Conservation (phyloP, 1,140 invertebrate genomes). For the Ylistrum balloti region DNA sequence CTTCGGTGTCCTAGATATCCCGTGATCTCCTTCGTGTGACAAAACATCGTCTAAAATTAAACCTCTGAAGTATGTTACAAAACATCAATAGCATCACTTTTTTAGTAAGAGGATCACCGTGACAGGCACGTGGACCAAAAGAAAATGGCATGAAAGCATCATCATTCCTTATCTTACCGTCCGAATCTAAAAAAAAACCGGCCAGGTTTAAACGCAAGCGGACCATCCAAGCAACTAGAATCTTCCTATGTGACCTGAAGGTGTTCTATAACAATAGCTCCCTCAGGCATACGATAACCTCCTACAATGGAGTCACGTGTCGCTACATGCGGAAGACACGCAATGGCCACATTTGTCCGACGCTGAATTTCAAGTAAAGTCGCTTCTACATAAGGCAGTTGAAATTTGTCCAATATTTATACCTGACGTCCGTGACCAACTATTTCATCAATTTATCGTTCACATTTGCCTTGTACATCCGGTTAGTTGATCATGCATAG, state of each 20-base stretch:
- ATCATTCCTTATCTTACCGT: constrained; percentile 66
- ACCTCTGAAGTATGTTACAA: constrained; percentile 44
- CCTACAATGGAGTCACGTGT: constrained; percentile 67
- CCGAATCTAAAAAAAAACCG: constrained; percentile 82
- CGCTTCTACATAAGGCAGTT: constrained; percentile 57
- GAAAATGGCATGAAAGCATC: constrained; percentile 65
- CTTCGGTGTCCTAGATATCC: constrained; percentile 16
- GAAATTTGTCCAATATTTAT: constrained; percentile 38
- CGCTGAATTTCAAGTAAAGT: constrained; percentile 59
- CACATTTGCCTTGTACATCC: constrained; percentile 89
- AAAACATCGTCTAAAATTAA: constrained; percentile 36
- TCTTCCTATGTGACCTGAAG: constrained; percentile 76
- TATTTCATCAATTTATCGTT: constrained; percentile 90
- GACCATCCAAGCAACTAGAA: constrained; percentile 85
- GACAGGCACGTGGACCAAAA: constrained; percentile 43
- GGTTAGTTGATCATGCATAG: constrained; percentile 90
- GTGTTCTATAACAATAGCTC: constrained; percentile 76
- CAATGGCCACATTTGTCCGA: constrained; percentile 64
- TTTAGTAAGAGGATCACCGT: constrained; percentile 18
- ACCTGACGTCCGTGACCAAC: constrained; percentile 48
- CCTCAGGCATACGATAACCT: constrained; percentile 76
- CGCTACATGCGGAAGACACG: constrained; percentile 75
- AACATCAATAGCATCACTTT: constrained; percentile 44
- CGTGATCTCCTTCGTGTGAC: not conserved
- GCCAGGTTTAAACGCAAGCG: constrained; percentile 87